phyloP scores from a whole-genome alignment of 2,888 invertebrate species.

The Lasius fuliginosus region DNA sequence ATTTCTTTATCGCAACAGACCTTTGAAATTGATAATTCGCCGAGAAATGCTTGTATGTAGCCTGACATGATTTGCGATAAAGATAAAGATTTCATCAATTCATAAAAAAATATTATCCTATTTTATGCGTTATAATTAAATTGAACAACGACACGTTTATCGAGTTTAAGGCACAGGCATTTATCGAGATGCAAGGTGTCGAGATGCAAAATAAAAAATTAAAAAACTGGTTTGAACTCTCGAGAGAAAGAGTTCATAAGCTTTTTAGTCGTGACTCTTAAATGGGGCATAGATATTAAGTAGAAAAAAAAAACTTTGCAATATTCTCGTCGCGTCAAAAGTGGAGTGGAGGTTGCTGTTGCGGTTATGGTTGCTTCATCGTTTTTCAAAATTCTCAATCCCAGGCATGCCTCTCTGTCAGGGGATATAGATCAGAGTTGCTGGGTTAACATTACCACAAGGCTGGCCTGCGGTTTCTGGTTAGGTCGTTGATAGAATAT shows the following conservation, averaged over 20 bases:
- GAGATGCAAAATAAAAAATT: not conserved
- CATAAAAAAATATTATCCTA: not conserved
- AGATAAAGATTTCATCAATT: constrained; percentile 3
- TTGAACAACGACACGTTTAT: not conserved
- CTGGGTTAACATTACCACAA: constrained; percentile 78
- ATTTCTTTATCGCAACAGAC: not conserved
- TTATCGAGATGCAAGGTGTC: not conserved
- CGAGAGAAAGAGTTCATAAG: not conserved
- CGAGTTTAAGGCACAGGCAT: not conserved
- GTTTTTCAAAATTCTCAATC: constrained; percentile 69
- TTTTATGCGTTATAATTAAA: not conserved
- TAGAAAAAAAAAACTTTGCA: constrained; percentile 16
- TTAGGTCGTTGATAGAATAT: constrained; percentile 82
- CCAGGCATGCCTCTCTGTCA: constrained; percentile 42
- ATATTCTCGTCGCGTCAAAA: constrained; percentile 53
- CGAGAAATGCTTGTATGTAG: not conserved
- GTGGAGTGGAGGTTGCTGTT: constrained; percentile 52
- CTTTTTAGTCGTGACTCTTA: constrained; percentile 17
- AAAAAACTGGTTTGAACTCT: not conserved
- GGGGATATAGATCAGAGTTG: constrained; percentile 65
- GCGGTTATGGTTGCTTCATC: constrained; percentile 59
- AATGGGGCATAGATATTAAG: constrained; percentile 12
- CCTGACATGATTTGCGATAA: not conserved
- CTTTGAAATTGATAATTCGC: constrained; percentile 6
- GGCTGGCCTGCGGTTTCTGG: constrained; percentile 79